These are phyloP conservation scores for Orchestes rusci DNA, from an alignment of 2,888 invertebrate genomes.

Conservation along the genomic window DNA sequence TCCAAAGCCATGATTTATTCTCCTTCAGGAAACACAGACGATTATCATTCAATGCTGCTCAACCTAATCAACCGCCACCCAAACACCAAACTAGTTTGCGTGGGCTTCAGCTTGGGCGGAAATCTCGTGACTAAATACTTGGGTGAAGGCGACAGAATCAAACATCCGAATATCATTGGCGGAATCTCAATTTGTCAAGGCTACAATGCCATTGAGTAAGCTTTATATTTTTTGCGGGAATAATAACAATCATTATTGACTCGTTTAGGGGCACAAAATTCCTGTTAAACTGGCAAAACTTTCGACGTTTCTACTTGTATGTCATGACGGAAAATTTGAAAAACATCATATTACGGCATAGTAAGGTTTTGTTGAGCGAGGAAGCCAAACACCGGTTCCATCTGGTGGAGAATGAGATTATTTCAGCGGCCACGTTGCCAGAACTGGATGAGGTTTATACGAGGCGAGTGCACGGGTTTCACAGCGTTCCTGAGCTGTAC, in stretches of 20 bases:
- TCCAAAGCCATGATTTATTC: no score
- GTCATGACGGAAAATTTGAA: slow-evolving; percentile 91
- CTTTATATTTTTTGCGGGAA: slow-evolving; percentile 30
- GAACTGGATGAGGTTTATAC: slow-evolving; percentile 88
- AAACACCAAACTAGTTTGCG: slow-evolving; percentile 68
- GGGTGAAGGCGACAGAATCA: slow-evolving; percentile 64
- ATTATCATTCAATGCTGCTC: slow-evolving; percentile 76
- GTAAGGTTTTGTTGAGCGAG: slow-evolving; percentile 64
- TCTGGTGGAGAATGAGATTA: slow-evolving; percentile 73
- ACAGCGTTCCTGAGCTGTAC: slow-evolving; percentile 72
- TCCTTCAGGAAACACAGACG: slow-evolving; percentile 75
- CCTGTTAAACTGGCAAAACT: slow-evolving; percentile 81
- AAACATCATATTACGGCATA: slow-evolving; percentile 78
- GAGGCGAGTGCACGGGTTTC: slow-evolving; percentile 69
- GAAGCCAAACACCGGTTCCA: slow-evolving; percentile 61
- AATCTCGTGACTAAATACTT: slow-evolving; percentile 90
- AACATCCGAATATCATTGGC: slow-evolving; percentile 62
- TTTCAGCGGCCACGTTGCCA: slow-evolving; percentile 78
- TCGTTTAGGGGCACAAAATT: slow-evolving; percentile 64
- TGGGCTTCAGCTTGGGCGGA: slow-evolving; percentile 92
- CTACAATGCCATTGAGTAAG: slow-evolving; percentile 85
- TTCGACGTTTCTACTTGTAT: slow-evolving; percentile 83
- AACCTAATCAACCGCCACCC: slow-evolving; percentile 68
- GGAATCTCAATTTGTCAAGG: slow-evolving; percentile 93
- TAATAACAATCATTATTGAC: neutral